Evolutionary conservation across 2,888 invertebrate species (phyloP).

Genomic region (Rambutsinella grinnellia): DNA sequence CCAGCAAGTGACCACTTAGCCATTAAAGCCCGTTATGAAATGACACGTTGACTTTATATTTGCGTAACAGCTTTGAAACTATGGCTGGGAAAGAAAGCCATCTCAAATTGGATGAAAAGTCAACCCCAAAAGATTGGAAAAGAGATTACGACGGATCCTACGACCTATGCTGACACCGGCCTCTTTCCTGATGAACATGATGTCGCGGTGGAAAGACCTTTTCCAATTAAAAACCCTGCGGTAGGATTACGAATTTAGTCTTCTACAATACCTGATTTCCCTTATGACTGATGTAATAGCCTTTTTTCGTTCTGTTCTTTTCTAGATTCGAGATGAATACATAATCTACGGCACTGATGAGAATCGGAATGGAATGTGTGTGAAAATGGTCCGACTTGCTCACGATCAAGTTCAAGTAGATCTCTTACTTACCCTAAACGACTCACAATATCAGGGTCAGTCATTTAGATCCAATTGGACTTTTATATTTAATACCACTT

Average conservation of each 20-base stretch:
- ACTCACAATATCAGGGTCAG: conserved; percentile 23
- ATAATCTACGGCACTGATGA: conserved; percentile 73
- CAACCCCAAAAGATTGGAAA: conserved; percentile 46
- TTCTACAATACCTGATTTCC: conserved; percentile 1
- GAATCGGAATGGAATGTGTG: conserved; percentile 73
- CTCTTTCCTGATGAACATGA: conserved; percentile 53
- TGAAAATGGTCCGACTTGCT: conserved; percentile 72
- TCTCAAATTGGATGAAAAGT: conserved; percentile 60
- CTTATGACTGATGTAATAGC: conserved; percentile 1
- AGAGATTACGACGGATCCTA: conserved; percentile 17
- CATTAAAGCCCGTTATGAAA: too few species aligned
- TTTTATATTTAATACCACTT: conserved; percentile 8
- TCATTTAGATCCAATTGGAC: neutral
- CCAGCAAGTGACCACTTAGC: too few species aligned
- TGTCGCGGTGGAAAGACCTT: conserved; percentile 45
- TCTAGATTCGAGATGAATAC: conserved; percentile 68
- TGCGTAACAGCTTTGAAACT: conserved; percentile 55
- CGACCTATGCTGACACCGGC: conserved; percentile 44
- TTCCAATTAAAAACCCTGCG: conserved; percentile 16
- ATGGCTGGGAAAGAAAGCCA: conserved; percentile 39
- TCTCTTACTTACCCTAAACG: conserved; percentile 44
- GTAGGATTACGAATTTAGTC: conserved; percentile 33
- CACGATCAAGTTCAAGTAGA: conserved; percentile 35
- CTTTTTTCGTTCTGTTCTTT: neutral
- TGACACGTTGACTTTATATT: neutral